A percentile compares a stretch with the other conserved stretches of the same genome.
phyloP scores from a whole-genome alignment of 2,888 invertebrate genomes.

The Chrysolina oricalcia region DNA sequence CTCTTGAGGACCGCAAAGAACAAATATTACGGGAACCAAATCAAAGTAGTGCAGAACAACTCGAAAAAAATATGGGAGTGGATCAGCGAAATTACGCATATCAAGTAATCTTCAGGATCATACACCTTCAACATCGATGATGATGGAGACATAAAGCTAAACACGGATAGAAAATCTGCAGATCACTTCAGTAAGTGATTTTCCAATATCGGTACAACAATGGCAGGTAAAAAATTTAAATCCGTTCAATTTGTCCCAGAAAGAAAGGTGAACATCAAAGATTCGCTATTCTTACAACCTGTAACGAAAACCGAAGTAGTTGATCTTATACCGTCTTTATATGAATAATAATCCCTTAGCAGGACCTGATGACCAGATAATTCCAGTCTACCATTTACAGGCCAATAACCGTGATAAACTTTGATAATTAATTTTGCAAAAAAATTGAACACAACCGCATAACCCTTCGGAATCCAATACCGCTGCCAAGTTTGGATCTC shows the following conservation, averaged over 20 bases:
- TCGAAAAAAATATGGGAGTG: conserved; percentile 22
- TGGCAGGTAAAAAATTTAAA: conserved; percentile 22
- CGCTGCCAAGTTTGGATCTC: too few relatives aligned
- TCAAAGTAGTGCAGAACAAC: conserved; percentile 8
- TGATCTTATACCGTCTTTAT: conserved; percentile 11
- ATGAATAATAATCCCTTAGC: too few relatives aligned
- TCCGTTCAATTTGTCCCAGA: conserved; percentile 5
- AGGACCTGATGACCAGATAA: too few relatives aligned
- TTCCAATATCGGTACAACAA: conserved; percentile 19
- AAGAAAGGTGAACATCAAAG: conserved; percentile 19
- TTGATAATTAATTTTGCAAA: too few relatives aligned
- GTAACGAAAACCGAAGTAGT: conserved; percentile 14
- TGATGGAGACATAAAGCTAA: conserved; percentile 16
- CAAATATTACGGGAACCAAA: too few relatives aligned
- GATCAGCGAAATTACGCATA: conserved; percentile 21
- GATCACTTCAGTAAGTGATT: conserved; percentile 24
- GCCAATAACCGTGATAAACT: too few relatives aligned
- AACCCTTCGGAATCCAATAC: too few relatives aligned
- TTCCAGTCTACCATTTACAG: too few relatives aligned
- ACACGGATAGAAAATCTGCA: background rate
- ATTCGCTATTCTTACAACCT: conserved; percentile 23
- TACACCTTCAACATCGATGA: too few relatives aligned
- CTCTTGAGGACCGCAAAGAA: conserved; percentile 11
- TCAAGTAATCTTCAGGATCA: conserved; percentile 12
- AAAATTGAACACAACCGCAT: too few relatives aligned